These are phyloP conservation scores for Polyploca ridens DNA, from an alignment of 2,888 invertebrate species.

Conservation along the genomic window DNA sequence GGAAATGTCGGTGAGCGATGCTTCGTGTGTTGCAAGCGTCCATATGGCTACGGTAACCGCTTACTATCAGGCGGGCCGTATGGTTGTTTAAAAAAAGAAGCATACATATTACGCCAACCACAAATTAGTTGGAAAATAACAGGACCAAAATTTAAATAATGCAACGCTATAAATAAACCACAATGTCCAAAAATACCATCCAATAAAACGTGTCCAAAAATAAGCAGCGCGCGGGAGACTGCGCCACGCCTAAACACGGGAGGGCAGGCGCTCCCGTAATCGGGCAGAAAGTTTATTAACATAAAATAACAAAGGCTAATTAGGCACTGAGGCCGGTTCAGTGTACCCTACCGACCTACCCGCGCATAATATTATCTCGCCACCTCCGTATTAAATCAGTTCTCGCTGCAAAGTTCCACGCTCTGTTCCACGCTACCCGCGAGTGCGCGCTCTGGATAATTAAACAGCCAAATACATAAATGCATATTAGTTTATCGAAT, in stretches of 20 bases:
- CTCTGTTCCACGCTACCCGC: conserved; percentile 33
- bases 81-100: too few relatives aligned
- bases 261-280: conserved; percentile 40
- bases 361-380: conserved; percentile 61
- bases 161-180: neutral
- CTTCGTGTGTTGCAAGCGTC: too few relatives aligned
- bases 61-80: too few relatives aligned
- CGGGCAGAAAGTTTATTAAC: conserved; percentile 75
- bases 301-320: conserved; percentile 83
- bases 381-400: conserved; percentile 32
- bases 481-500: conserved; percentile 49
- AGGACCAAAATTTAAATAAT: too few relatives aligned
- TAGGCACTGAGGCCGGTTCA: conserved; percentile 50
- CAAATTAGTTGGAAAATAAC: too few relatives aligned
- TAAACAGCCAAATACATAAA: conserved; percentile 48
- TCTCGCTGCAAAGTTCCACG: conserved; percentile 33
- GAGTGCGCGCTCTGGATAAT: conserved; percentile 34
- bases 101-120: too few relatives aligned
- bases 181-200: neutral
- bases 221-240: conserved; percentile 3
- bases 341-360: conserved; percentile 17
- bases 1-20: too few relatives aligned
- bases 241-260: conserved; percentile 19
- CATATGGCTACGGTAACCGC: too few relatives aligned
- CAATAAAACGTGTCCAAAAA: neutral